Percentiles rank a stretch among this genome's conserved stretches.
phyloP scores from a whole-genome alignment of 2,888 invertebrate species.

The Willowsia nigromaculata region DNA sequence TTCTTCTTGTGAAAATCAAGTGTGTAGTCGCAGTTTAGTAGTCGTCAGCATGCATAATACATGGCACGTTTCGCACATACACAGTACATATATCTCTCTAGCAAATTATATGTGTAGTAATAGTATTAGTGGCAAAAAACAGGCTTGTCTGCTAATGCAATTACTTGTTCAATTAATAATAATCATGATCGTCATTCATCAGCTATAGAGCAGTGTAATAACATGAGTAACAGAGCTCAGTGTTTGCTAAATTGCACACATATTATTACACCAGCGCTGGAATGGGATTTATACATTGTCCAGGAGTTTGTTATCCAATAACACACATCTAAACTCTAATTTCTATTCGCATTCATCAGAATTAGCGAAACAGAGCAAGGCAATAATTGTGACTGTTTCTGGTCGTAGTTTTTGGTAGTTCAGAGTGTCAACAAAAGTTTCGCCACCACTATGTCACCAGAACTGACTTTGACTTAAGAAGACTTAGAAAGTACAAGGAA shows the following conservation, averaged over 20 bases:
- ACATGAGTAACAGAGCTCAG: too few species aligned
- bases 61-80: background rate
- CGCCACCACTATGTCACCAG: conserved; percentile 16
- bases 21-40: background rate
- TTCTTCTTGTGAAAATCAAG: conserved; percentile 29
- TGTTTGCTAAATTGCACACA: conserved; percentile 7
- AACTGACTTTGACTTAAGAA: background rate
- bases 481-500: background rate
- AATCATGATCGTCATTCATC: background rate
- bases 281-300: conserved; percentile 35
- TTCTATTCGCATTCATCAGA: conserved; percentile 34
- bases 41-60: background rate
- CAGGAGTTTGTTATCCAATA: background rate
- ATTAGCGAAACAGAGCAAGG: conserved; percentile 21
- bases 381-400: conserved; percentile 4
- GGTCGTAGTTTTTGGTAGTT: background rate
- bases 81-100: background rate
- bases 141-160: conserved; percentile 46
- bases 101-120: background rate
- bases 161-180: conserved; percentile 69
- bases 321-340: conserved; percentile 32
- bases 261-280: conserved; percentile 12
- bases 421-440: conserved; percentile 27
- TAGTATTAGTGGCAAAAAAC: conserved; percentile 6
- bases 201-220: background rate